Evolutionary conservation across 2,888 invertebrate genomes (phyloP).

Genomic region (Aphelenchoides bicaudatus): DNA sequence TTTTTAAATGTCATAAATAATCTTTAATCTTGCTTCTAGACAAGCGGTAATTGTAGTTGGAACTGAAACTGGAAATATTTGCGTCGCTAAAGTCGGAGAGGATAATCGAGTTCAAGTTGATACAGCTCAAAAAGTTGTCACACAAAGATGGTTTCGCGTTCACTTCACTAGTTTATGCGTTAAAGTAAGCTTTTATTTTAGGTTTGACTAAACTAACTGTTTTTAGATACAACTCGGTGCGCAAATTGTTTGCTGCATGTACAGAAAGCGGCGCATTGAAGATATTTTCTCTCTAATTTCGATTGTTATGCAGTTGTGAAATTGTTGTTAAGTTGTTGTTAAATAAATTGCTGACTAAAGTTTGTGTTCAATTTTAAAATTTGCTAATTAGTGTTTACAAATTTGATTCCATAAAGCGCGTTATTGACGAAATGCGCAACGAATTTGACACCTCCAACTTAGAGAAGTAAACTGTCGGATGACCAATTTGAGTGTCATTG

Average conservation of each 20-base stretch:
- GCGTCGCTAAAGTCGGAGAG: slow-evolving; percentile 8
- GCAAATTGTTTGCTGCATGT: slow-evolving; percentile 5
- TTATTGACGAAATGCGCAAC: no score
- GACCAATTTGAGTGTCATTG: no score
- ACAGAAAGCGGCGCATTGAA: slow-evolving; percentile 6
- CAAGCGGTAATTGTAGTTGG: background rate
- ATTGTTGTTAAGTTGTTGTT: no score
- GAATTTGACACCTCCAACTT: no score
- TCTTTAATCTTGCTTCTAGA: background rate
- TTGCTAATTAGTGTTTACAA: no score
- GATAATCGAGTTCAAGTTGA: no score
- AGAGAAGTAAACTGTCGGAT: no score
- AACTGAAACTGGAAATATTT: slow-evolving; percentile 5
- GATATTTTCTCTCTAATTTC: background rate
- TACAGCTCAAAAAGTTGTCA: background rate
- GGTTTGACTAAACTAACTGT: background rate
- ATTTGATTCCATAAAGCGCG: no score
- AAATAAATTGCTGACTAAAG: no score
- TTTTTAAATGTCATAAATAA: background rate
- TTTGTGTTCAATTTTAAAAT: no score
- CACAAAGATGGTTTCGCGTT: slow-evolving; percentile 6
- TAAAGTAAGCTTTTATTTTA: background rate
- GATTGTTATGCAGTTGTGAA: background rate
- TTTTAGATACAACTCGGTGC: slow-evolving; percentile 11
- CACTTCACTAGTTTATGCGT: slow-evolving; percentile 1